phyloP scores from a whole-genome alignment of 2,113 vertebrate genomes.

The Psilopogon haemacephalus region DNA sequence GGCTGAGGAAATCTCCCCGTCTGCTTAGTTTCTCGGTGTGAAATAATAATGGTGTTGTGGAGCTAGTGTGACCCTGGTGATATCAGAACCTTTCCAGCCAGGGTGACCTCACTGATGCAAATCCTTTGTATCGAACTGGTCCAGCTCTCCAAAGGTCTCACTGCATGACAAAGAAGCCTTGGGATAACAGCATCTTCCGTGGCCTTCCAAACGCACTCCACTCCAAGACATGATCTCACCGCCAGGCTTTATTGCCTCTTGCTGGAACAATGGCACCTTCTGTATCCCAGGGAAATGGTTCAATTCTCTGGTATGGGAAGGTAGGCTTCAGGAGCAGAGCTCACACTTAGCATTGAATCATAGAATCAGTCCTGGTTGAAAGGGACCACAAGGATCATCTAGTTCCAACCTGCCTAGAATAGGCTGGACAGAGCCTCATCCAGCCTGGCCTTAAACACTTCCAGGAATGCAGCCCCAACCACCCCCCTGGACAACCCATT shows the following conservation, averaged over 20 bases:
- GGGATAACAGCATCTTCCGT: neutral
- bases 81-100: neutral
- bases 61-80: fast-evolving
- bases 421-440: too few relatives aligned
- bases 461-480: too few relatives aligned
- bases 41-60: neutral
- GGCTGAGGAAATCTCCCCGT: neutral
- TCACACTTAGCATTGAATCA: neutral
- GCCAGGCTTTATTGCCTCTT: neutral
- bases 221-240: conserved; percentile 61
- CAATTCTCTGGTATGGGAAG: neutral
- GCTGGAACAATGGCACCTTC: neutral
- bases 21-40: neutral
- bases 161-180: neutral
- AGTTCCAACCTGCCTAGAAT: too few relatives aligned
- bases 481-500: too few relatives aligned
- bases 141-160: neutral
- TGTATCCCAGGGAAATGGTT: neutral
- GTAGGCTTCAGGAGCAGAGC: neutral
- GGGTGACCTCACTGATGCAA: neutral
- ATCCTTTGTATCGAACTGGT: fast-evolving
- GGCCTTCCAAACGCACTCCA: neutral
- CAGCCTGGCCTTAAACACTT: too few relatives aligned
- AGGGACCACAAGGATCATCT: too few relatives aligned
- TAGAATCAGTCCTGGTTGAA: too few relatives aligned